Evolutionary conservation across 2,888 invertebrate genomes (phyloP).

Genomic region (Drosophila imparisetae): DNA sequence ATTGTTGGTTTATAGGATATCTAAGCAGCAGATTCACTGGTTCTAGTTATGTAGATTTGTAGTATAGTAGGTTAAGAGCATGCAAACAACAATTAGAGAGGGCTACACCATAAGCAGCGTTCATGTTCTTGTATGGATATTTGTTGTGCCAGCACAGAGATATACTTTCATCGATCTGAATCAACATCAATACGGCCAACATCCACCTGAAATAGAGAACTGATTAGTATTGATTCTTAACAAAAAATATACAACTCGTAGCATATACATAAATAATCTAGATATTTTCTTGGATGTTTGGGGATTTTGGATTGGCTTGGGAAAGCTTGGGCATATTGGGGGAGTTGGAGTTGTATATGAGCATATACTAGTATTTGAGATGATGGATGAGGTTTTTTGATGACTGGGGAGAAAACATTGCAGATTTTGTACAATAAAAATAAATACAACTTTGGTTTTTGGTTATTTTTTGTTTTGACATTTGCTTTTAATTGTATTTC

Average conservation of each 20-base stretch:
- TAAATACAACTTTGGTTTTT: conserved; percentile 71
- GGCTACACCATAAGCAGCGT: conserved; percentile 71
- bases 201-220: conserved; percentile 83
- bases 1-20: conserved; percentile 39
- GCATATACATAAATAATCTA: background rate
- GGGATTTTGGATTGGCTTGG: conserved; percentile 6
- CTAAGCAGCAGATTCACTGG: conserved; percentile 59
- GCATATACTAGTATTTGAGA: conserved; percentile 19
- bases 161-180: conserved; percentile 51
- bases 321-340: conserved; percentile 10
- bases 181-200: conserved; percentile 59
- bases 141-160: conserved; percentile 52
- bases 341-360: conserved; percentile 12
- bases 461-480: conserved; percentile 66
- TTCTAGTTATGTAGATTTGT: conserved; percentile 53
- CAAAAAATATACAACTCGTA: conserved; percentile 14
- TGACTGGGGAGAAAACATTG: conserved; percentile 23
- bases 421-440: conserved; percentile 44
- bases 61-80: conserved; percentile 65
- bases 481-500: conserved; percentile 78
- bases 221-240: conserved; percentile 81
- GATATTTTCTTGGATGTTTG: background rate
- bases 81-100: conserved; percentile 74
- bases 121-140: conserved; percentile 51
- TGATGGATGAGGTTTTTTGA: conserved; percentile 21